Evolutionary conservation across 2,797 vertebrate genomes (phyloP).

Genomic region (Hybognathus amarus): DNA sequence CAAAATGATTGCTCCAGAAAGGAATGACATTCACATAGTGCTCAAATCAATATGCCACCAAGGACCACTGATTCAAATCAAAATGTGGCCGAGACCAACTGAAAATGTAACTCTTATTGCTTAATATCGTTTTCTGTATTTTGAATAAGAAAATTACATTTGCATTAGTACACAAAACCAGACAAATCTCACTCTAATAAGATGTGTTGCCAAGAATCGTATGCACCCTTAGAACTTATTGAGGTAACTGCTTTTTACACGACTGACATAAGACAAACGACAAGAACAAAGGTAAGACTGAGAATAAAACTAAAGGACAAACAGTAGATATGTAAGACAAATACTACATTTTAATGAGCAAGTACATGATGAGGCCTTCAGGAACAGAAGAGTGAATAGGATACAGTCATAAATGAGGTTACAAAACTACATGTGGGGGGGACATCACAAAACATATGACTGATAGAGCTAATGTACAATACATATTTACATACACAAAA

Average conservation of each 20-base stretch:
- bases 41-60: not conserved
- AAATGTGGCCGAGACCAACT: not conserved
- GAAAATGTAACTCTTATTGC: slow-evolving; percentile 24
- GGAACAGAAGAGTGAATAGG: not conserved
- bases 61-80: slow-evolving; percentile 2
- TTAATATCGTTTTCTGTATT: not conserved
- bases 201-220: not conserved
- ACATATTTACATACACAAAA: slow-evolving; percentile 63
- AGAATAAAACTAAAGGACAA: slow-evolving; percentile 20
- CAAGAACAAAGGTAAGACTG: slow-evolving; percentile 2
- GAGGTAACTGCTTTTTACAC: slow-evolving; percentile 30
- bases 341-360: slow-evolving; percentile 55
- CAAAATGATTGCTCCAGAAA: slow-evolving; percentile 17
- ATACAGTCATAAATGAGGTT: slow-evolving; percentile 26
- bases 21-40: slow-evolving; percentile 5
- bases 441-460: slow-evolving; percentile 30
- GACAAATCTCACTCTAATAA: not conserved
- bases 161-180: slow-evolving; percentile 22
- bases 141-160: not conserved
- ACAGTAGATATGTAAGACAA: slow-evolving; percentile 38
- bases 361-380: slow-evolving; percentile 27
- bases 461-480: slow-evolving; percentile 47
- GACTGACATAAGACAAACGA: slow-evolving; percentile 15
- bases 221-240: slow-evolving; percentile 21
- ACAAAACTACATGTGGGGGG: not conserved